These are phyloP conservation scores for Eupithecia abbreviata DNA, from an alignment of 2,888 invertebrate species.

Conservation along the genomic window DNA sequence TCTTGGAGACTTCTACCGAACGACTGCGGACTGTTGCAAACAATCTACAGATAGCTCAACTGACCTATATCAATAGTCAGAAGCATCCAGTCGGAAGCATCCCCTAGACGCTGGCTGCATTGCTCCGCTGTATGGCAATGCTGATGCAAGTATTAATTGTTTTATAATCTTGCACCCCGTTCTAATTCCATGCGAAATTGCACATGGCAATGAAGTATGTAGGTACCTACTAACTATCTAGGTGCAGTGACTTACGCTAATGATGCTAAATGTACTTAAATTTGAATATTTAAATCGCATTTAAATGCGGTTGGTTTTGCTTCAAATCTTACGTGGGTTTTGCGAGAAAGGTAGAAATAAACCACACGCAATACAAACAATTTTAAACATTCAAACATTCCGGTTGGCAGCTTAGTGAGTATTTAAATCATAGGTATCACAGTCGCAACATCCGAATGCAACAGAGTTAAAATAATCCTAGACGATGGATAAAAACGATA, in stretches of 20 bases:
- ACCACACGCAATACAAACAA: neutral
- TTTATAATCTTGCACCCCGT: neutral
- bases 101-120: too few relatives aligned
- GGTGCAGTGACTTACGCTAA: neutral
- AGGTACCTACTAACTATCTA: neutral
- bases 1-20: too few relatives aligned
- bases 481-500: too few relatives aligned
- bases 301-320: neutral
- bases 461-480: neutral
- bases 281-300: constrained; percentile 2
- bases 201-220: neutral
- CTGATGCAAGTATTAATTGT: neutral
- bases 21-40: too few relatives aligned
- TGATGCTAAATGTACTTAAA: constrained; percentile 1
- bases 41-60: too few relatives aligned
- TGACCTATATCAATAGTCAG: too few relatives aligned
- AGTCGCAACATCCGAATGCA: neutral
- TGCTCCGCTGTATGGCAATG: too few relatives aligned
- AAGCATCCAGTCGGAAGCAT: too few relatives aligned
- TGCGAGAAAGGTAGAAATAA: neutral
- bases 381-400: neutral
- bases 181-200: neutral
- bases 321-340: neutral
- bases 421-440: neutral
- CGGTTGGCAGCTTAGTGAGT: neutral